phyloP scores from a whole-genome alignment of 64 coral and sea anemone genomes.

The Orbicella faveolata region DNA sequence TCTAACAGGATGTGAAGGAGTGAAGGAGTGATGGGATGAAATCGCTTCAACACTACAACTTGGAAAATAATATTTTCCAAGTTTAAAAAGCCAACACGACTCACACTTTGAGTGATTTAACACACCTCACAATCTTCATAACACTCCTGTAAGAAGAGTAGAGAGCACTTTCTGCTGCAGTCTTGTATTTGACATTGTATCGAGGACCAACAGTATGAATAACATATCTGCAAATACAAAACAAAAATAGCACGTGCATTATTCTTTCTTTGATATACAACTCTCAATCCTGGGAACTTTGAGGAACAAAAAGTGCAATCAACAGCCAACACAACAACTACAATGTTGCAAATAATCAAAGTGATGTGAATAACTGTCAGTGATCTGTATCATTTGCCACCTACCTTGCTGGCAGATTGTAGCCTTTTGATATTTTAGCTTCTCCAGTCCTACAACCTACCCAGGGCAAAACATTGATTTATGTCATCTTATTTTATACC shows the following conservation, averaged over 20 bases:
- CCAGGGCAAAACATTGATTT: not conserved
- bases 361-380: not conserved
- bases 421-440: conserved; percentile 76
- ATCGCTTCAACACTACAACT: no score
- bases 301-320: no score
- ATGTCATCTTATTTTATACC: no score
- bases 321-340: no score
- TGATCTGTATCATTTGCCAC: not conserved
- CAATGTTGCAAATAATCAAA: no score
- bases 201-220: conserved; percentile 97
- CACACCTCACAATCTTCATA: conserved; percentile 91
- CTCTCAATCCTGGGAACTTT: no score
- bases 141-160: conserved; percentile 92
- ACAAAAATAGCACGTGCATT: not conserved
- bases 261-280: no score
- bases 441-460: conserved; percentile 74
- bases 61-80: no score
- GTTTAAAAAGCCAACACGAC: no score
- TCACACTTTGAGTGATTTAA: no score
- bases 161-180: conserved; percentile 95
- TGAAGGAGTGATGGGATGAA: no score
- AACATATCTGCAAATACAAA: conserved; percentile 73
- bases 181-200: conserved; percentile 95
- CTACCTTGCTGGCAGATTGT: conserved; percentile 65
- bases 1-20: no score